phyloP scores from a whole-genome alignment of 2,113 vertebrate species.

The Microcebus jonahi region DNA sequence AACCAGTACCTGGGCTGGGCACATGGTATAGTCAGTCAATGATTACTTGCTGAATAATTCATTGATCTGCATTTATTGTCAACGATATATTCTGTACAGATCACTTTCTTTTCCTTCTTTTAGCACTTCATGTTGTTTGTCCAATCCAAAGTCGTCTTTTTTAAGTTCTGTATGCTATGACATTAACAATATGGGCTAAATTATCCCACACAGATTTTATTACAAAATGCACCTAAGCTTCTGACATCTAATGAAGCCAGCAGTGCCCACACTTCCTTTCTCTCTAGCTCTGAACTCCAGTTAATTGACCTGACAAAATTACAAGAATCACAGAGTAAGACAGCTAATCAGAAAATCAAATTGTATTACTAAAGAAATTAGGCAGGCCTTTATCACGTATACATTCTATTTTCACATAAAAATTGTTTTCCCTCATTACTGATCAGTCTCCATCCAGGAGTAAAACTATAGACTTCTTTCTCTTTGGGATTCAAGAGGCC shows the following conservation, averaged over 20 bases:
- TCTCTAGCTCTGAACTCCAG: constrained; percentile 80
- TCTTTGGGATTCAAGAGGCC: constrained; percentile 9
- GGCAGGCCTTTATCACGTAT: constrained; percentile 69
- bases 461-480: background rate
- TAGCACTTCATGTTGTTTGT: background rate
- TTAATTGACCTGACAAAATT: constrained; percentile 94
- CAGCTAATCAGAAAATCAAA: constrained; percentile 92
- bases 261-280: constrained; percentile 68
- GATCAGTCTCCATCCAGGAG: constrained; percentile 56
- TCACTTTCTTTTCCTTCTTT: constrained; percentile 31
- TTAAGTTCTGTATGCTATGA: constrained; percentile 1
- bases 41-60: constrained; percentile 28
- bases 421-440: constrained; percentile 61
- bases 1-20: background rate
- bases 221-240: constrained; percentile 77
- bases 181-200: constrained; percentile 72
- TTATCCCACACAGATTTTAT: constrained; percentile 78
- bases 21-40: background rate
- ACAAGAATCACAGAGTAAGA: constrained; percentile 90
- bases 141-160: constrained; percentile 22
- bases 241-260: constrained; percentile 80
- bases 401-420: background rate
- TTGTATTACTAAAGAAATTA: constrained; percentile 88
- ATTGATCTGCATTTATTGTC: background rate
- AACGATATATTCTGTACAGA: background rate